Evolutionary conservation across 2,888 invertebrate species (phyloP), one percentile per base, ranked within the genome.

Genomic region (Diloba caeruleocephala): DNA sequence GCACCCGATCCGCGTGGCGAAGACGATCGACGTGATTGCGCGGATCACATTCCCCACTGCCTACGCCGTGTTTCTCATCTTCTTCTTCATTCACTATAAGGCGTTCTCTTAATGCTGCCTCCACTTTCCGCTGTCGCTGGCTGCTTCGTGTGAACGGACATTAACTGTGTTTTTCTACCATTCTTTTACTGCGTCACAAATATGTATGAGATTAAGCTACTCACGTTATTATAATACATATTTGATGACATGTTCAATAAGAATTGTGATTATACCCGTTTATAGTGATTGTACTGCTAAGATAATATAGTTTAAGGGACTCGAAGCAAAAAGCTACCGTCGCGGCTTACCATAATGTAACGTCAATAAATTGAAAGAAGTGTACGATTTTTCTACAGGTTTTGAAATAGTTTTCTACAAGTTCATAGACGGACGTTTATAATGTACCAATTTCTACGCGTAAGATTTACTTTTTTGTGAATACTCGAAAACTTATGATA

Each of bases 81-180:
- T 98, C 94, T 98, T 98, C 95, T 98, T 98, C 94, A 97, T 98
- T 84, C 97, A 97, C 94, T 98, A 98, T 94, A 97, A 97, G 92
- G 97, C 97, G 93, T 97, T 96, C 87, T 95, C 95, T 92, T 95
- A 96, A 94, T 94, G 87, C 87, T 84, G 85, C 84, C 86, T 81
- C 70, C 48, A 67, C 71, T 56, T 72, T 62, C 69, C 56, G 78
- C 78, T 72, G 66, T 78, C 71, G 79, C 81, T 75, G 79, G 79
- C 82, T 72, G 86, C 87, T 85, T 88, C 67, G 73, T 74, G 81
- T 81, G 78, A 79, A 83, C 72, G 78, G 76, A 87, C 83, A 74
- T 70, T 77, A 74, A 78, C 71, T 73, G 78, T 79, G 77, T 82
- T 82, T 81, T 78, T 67, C 77, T 81, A 77, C 71, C 78, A 80